A percentile compares a stretch with the other conserved stretches of the same genome.
Evolutionary conservation across 1,140 invertebrate genomes (phyloP).

Genomic region (Drosophila pectinifera): DNA sequence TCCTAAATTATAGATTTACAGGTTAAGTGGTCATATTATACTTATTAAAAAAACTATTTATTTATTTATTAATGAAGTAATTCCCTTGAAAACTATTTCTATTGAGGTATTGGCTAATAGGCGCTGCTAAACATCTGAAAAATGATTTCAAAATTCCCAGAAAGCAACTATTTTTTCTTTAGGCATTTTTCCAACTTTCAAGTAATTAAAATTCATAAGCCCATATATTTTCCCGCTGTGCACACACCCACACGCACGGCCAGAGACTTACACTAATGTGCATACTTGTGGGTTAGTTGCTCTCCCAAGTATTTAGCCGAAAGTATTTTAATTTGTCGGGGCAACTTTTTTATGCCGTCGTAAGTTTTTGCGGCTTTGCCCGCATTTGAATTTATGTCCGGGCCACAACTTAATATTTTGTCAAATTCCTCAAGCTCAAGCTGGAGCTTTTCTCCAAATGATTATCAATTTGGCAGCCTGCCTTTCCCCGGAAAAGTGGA

Average conservation of each 20-base stretch:
- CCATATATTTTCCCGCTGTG: not conserved
- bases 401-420: constrained; percentile 40
- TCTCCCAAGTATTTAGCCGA: constrained; percentile 54
- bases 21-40: too few relatives aligned
- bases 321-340: constrained; percentile 67
- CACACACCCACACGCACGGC: not conserved
- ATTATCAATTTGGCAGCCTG: constrained; percentile 34
- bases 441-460: constrained; percentile 17
- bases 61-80: too few relatives aligned
- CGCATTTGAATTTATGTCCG: constrained; percentile 49
- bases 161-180: not conserved
- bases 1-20: too few relatives aligned
- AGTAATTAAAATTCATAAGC: not conserved
- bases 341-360: constrained; percentile 49
- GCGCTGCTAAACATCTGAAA: too few relatives aligned
- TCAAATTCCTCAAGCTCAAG: constrained; percentile 31
- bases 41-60: too few relatives aligned
- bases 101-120: too few relatives aligned
- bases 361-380: constrained; percentile 53
- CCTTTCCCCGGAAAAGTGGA: constrained; percentile 20
- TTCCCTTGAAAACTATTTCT: too few relatives aligned
- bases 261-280: constrained; percentile 57
- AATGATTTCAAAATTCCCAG: fast-evolving
- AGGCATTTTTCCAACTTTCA: too few relatives aligned
- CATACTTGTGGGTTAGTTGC: constrained; percentile 69